Evolutionary conservation across 2,888 invertebrate species (phyloP), one percentile per base, ranked within the genome.

Genomic region (Drosophila kambysellisi): DNA sequence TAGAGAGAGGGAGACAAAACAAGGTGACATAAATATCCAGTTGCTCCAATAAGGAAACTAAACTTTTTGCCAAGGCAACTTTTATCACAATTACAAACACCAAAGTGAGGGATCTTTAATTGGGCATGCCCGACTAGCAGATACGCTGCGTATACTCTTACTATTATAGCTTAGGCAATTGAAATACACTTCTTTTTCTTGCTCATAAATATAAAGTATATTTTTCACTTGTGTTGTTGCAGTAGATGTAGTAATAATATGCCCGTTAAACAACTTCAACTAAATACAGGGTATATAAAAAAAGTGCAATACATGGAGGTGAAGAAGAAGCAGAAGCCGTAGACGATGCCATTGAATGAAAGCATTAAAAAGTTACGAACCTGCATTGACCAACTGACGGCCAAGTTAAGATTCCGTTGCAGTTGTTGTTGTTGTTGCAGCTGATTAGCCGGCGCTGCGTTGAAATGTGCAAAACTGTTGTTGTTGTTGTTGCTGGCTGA

Each of bases 21-120:
- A 88, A 81, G 87, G 89, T 85, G 85, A 85, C 85, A 85, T 86
- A 86, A 85, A 88, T 88, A 88, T 86, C 81, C 77, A 81, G 81
- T 84, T 87, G 79, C 79, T 70, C 70, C 65, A 63, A 79, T 83
- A 85, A 83, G 85, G 87, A 85, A 84, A 85, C 78, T 78, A 41
- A 72, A 83, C 76, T 77, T 79, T 46, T 69, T 67, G 66, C 78
- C 67, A 73, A 74, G 61, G 74, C 58, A 60, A 52, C 69, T 30
- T 46, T 46, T 25, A 39, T 41, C 30, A 46, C 33, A 64, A 41
- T 29, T 9, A 33, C 33, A 48, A 64, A 51, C 35, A 29, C 32
- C 29, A 30, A 63, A 53, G 30, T 57, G 43, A 35, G 50, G n/a
- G 29, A 30, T 37, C 41, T n/a, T 15, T 20, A 20, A 15, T 33